Base-by-base conservation (phyloP, 2,888 invertebrate genomes). In the Drosophila phalerata region DNA sequence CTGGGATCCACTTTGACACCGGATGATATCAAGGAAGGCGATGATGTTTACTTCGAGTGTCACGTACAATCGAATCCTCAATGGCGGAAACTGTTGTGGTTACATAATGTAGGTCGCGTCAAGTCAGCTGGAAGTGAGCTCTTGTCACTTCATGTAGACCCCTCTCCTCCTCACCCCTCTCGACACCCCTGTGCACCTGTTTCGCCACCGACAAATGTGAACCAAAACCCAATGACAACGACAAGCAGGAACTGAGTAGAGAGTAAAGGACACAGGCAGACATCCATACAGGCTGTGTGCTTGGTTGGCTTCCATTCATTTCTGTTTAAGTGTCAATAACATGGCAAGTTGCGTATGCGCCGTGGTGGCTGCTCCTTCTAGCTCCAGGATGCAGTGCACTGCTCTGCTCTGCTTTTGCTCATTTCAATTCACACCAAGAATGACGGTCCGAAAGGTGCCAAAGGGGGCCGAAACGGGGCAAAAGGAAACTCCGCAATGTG, bases 41-140 rank as follows among this genome's bases (percentile, higher is more conserved):
- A 97, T 90, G 97, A 97, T 93, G 97, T 97, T 69, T 97, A 97
- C 94, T 97, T 97, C 93, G 97, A 97, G 93, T 97, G 97, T 93
- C 97, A 97, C 94, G 97, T 97, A 90, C 95, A 96, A 90, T 96
- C 97, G 86, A 97, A 97, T 93, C 97, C 97, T 38, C 95, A 95
- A 73, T 96, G 96, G 94, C 94, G 96, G 90, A 96, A 96, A 90
- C 95, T 97, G 76, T 95, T 96, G 81, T 97, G 97, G 97, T 94
- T 96, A 83, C 97, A 97, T 90, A 96, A 97, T 91, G 97, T 97
- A 93, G 96, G 97, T 96, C 86, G 76, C 75, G 69, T 72, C 73
- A 66, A 77, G 45, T 72, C 72, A 63, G 61, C 65, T 80, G 76
- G 71, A 61, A 70, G 61, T 64, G 53, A 67, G 80, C 69, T 48